Evolutionary conservation across 2,113 vertebrate species (phyloP).

Genomic region (Lates calcarifer): DNA sequence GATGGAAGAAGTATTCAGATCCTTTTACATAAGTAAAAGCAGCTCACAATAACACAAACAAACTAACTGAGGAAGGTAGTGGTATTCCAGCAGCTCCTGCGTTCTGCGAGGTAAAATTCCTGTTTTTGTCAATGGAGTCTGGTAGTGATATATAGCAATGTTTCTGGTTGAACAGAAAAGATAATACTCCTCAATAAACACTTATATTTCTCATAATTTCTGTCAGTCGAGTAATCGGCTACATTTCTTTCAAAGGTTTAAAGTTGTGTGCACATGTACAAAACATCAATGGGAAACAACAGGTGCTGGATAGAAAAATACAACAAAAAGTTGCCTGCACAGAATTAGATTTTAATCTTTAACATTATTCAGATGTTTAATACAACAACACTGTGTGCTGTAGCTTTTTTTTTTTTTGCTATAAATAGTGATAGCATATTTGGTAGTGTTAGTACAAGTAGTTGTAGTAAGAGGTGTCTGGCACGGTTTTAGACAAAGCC

Average conservation of each 20-base stretch:
- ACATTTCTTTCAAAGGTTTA: neutral
- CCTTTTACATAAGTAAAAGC: too few species aligned
- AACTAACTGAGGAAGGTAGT: too few species aligned
- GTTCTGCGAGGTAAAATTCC: too few species aligned
- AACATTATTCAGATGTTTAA: neutral
- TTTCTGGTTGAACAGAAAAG: too few species aligned
- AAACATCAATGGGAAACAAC: neutral
- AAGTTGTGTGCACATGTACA: neutral
- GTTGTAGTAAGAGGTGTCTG: conserved; percentile 70
- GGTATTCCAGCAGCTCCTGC: too few species aligned
- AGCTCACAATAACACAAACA: too few species aligned
- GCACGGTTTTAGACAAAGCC: conserved; percentile 74
- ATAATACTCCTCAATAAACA: too few species aligned
- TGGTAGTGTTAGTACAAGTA: conserved; percentile 57
- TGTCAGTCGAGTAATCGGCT: neutral
- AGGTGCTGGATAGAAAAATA: neutral
- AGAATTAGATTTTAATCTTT: neutral
- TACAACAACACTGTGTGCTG: neutral
- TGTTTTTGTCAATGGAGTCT: too few species aligned
- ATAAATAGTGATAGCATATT: conserved; percentile 60
- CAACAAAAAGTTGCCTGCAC: neutral
- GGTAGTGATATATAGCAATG: too few species aligned
- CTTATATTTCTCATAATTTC: too few species aligned
- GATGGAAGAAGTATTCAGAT: too few species aligned
- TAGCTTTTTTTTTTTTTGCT: neutral